Evolutionary conservation across 2,113 vertebrate species (phyloP).

Genomic region (Corynorhinus townsendii): DNA sequence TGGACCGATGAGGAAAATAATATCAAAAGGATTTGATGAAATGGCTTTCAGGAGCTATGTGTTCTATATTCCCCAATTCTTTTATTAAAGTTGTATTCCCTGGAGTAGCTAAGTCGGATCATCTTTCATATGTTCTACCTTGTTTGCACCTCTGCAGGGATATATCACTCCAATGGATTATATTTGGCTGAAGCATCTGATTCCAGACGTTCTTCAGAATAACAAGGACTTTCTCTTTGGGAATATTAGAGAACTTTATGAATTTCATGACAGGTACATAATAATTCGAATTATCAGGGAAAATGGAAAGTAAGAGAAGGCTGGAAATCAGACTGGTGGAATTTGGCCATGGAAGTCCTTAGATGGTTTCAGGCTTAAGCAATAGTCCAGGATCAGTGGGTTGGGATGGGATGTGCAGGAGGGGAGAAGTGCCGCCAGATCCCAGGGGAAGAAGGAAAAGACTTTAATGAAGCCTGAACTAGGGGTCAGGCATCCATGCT

Average conservation of each 20-base stretch:
- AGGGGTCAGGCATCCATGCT: rapidly evolving
- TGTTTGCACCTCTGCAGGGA: slow-evolving; percentile 80
- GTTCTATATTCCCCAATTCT: background rate
- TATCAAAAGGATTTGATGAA: background rate
- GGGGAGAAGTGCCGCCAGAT: background rate
- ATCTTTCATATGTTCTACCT: background rate
- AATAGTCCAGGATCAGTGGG: background rate
- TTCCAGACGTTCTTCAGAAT: slow-evolving; percentile 89
- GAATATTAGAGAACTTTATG: slow-evolving; percentile 92
- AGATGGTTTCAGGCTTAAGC: background rate
- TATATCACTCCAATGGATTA: slow-evolving; percentile 93
- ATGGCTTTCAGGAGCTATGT: background rate
- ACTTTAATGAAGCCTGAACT: too few relatives aligned
- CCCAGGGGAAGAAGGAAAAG: background rate
- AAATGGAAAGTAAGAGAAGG: background rate
- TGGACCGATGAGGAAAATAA: background rate
- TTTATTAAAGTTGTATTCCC: background rate
- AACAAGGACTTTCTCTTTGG: slow-evolving; percentile 95
- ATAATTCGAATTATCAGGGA: background rate
- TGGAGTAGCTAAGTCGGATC: background rate
- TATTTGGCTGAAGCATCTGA: slow-evolving; percentile 88
- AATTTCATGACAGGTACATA: slow-evolving; percentile 91
- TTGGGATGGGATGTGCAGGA: background rate
- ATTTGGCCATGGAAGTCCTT: background rate
- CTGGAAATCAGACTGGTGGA: background rate